phyloP scores from a whole-genome alignment of 1,140 invertebrate genomes.

The Lasioglossum baleicum region DNA sequence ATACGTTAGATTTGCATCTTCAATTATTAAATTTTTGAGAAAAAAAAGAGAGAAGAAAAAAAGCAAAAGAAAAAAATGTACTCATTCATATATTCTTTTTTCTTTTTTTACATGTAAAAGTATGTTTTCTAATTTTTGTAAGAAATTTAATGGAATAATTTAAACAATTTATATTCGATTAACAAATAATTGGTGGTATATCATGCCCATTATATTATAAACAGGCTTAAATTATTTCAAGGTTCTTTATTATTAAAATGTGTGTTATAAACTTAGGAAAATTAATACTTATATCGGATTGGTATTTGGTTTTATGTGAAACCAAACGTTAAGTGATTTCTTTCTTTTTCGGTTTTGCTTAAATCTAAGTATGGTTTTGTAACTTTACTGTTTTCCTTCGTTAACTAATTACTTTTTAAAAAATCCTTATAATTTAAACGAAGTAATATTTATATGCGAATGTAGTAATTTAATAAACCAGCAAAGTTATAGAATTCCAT shows the following conservation, averaged over 20 bases:
- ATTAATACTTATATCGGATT: slow-evolving; percentile 38
- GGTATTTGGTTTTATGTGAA: neutral
- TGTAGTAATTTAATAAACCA: slow-evolving; percentile 8
- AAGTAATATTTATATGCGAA: neutral
- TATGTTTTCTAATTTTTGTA: slow-evolving; percentile 37
- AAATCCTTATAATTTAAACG: slow-evolving; percentile 2
- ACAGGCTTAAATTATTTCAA: slow-evolving; percentile 24
- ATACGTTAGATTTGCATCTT: slow-evolving; percentile 35
- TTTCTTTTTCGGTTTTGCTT: slow-evolving; percentile 25
- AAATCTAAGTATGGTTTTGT: slow-evolving; percentile 23
- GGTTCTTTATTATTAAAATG: slow-evolving; percentile 24
- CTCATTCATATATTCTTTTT: slow-evolving; percentile 31
- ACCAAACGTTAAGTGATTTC: neutral
- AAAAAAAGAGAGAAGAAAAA: neutral
- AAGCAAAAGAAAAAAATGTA: neutral
- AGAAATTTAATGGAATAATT: slow-evolving; percentile 27
- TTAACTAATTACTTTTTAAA: slow-evolving; percentile 6
- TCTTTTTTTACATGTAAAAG: slow-evolving; percentile 19
- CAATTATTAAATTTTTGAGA: slow-evolving; percentile 5
- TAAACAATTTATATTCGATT: slow-evolving; percentile 13
- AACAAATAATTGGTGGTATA: slow-evolving; percentile 17
- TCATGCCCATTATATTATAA: slow-evolving; percentile 5
- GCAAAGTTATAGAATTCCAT: slow-evolving; percentile 29
- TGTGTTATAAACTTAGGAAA: slow-evolving; percentile 20
- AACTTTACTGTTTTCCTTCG: slow-evolving; percentile 13